Conservation (phyloP, 2,113 vertebrate genomes). For the Gopherus evgoodei region DNA sequence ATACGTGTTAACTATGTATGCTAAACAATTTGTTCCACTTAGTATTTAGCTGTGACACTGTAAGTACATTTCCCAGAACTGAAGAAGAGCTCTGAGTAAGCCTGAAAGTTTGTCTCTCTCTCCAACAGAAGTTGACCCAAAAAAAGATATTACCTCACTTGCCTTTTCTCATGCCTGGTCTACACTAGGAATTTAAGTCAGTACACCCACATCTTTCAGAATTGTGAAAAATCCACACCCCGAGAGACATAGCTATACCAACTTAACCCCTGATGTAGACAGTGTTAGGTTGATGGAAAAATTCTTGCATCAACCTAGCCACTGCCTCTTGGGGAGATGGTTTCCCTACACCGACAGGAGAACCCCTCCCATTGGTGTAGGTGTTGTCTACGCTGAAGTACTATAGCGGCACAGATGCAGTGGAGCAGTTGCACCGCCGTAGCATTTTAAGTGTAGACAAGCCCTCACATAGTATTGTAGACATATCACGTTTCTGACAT, state of each 20-base stretch:
- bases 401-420: no score
- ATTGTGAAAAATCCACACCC: background rate
- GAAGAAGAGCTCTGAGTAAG: background rate
- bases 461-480: background rate
- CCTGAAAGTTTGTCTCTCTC: background rate
- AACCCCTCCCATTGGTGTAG: no score
- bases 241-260: background rate
- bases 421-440: fast-evolving
- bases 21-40: background rate
- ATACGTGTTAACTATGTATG: background rate
- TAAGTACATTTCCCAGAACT: background rate
- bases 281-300: background rate
- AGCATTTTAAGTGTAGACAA: no score
- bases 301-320: no score
- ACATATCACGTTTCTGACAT: background rate
- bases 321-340: no score
- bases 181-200: background rate
- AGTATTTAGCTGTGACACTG: background rate
- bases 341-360: background rate
- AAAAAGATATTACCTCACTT: background rate
- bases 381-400: no score
- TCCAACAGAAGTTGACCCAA: background rate
- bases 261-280: background rate
- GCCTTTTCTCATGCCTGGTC: background rate
- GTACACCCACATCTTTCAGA: background rate